phyloP scores from a whole-genome alignment of 1,140 invertebrate genomes.

The Philopotamus ludificatus region DNA sequence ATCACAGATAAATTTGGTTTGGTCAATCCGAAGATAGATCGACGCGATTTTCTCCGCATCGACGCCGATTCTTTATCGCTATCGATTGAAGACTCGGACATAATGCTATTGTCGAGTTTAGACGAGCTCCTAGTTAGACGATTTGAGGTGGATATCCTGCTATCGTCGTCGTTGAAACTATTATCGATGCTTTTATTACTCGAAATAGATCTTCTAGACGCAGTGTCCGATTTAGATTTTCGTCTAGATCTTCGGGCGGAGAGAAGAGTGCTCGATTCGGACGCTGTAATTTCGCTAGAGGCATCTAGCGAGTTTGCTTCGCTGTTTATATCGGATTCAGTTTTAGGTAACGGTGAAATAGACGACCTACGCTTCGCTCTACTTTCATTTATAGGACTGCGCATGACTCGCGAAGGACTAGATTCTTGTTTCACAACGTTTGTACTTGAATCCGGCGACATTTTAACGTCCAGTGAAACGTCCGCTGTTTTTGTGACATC shows the following conservation, averaged over 20 bases:
- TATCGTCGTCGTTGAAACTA: slow-evolving; percentile 14
- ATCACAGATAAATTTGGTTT: slow-evolving; percentile 54
- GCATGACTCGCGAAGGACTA: no score
- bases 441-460: no score
- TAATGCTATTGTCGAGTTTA: slow-evolving; percentile 23
- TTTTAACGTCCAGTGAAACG: no score
- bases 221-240: background rate
- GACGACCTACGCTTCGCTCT: no score
- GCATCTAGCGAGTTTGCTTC: no score
- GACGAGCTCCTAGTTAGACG: slow-evolving; percentile 24
- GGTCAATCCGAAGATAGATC: slow-evolving; percentile 43
- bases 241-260: background rate
- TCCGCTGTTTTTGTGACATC: no score
- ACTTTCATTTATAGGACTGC: no score
- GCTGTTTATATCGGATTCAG: background rate
- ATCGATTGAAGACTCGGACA: slow-evolving; percentile 22
- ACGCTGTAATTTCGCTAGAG: no score
- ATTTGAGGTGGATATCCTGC: slow-evolving; percentile 28
- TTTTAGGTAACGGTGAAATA: background rate
- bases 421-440: no score
- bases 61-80: slow-evolving; percentile 43
- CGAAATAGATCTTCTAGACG: background rate
- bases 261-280: no score
- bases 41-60: slow-evolving; percentile 46
- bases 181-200: background rate